Evolutionary conservation across 2,888 invertebrate genomes (phyloP), one percentile per base, ranked within the genome.

Genomic region (Chrysolina haemoptera): DNA sequence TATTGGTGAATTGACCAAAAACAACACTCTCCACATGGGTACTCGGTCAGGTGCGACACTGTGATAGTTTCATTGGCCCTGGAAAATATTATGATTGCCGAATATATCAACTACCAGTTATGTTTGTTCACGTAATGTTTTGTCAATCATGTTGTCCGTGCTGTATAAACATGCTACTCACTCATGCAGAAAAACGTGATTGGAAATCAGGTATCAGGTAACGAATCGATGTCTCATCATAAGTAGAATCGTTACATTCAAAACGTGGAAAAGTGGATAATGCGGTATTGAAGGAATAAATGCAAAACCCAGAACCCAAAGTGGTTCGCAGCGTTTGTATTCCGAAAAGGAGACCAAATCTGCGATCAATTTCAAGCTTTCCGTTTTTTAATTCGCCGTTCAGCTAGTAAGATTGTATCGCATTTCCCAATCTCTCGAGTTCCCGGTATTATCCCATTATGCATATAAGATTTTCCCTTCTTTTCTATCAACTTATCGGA

Each of bases 401-500:
- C 70, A 66, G 73, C 66, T 70, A 70, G 70, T 70, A 66, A 41
- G 69, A 73, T 73, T 73, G 70, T 73, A 73, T 73, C 73, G 73
- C 66, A 66, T 73, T 73, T 66, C 66, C 22, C 66, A 70, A 73
- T 73, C 73, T 73, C 66, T 53, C 64, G 69, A 73, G 59, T 73
- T 65, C 40, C 65, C 53, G 68, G 70, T 70, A 71, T 74, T 68
- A 67, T 71, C 71, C 74, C 67, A 75, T 71, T 75, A 66, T 67
- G 66, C 53, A 69, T 62, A 71, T 66, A 69, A 71, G 69, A 75
- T 71, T 75, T 71, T 71, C 68, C 68, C 74, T 75, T 75, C 74
- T 71, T 66, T 71, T 75, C 75, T 43, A 75, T 75, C 71, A 71
- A 71, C 71, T 75, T 68, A 69, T 74, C 64, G 68, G 55, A 71